Evolutionary conservation across 2,888 invertebrate genomes (phyloP).

Genomic region (Mimachlamys varia): DNA sequence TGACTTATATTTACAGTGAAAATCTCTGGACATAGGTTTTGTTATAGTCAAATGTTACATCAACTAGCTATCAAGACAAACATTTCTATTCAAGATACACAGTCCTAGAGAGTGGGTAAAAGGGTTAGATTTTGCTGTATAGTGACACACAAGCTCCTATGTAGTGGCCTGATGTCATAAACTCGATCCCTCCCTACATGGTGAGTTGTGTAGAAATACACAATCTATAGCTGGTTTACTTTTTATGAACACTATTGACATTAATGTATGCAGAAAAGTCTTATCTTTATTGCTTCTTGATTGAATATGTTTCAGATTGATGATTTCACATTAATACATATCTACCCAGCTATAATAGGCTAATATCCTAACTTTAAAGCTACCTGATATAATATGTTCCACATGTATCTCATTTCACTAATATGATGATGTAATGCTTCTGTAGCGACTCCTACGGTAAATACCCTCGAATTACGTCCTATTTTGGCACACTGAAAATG

Average conservation of each 20-base stretch:
- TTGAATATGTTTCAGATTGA: neutral
- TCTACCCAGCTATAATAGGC: neutral
- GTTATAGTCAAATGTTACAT: neutral
- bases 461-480: too few relatives aligned
- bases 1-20: too few relatives aligned
- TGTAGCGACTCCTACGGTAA: too few relatives aligned
- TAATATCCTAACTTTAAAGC: too few relatives aligned
- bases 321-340: neutral
- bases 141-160: neutral
- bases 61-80: too few relatives aligned
- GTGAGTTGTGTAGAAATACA: neutral
- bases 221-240: neutral
- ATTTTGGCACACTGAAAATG: too few relatives aligned
- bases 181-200: neutral
- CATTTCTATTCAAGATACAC: too few relatives aligned
- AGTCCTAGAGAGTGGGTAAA: too few relatives aligned
- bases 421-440: too few relatives aligned
- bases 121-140: neutral
- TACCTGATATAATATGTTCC: too few relatives aligned
- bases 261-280: neutral
- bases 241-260: constrained; percentile 7
- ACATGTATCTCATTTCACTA: too few relatives aligned
- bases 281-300: constrained; percentile 3
- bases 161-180: neutral
- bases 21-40: neutral